phyloP scores from a whole-genome alignment of 2,888 invertebrate genomes.

The Drosophila borealis region DNA sequence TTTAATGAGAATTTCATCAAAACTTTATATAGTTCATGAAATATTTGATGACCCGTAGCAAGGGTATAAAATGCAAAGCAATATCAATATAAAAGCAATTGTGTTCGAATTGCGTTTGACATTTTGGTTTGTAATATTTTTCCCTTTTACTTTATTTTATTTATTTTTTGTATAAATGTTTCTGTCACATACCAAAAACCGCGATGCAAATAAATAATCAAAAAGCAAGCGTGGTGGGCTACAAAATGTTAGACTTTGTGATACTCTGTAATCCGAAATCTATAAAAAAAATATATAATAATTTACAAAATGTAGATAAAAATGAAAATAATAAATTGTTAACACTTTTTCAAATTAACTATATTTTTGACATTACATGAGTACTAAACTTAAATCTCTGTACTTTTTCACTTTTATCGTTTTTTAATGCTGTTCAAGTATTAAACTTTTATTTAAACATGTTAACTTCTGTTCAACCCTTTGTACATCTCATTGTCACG shows the following conservation, averaged over 20 bases:
- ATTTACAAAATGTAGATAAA: too few species aligned
- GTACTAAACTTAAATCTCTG: too few species aligned
- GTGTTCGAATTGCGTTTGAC: slow-evolving; percentile 33
- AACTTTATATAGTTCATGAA: not conserved
- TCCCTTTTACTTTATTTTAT: slow-evolving; percentile 13
- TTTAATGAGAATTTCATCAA: not conserved
- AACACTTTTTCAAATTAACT: too few species aligned
- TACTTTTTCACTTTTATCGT: too few species aligned
- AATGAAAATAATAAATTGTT: too few species aligned
- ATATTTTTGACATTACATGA: too few species aligned
- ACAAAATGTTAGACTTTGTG: not conserved
- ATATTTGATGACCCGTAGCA: not conserved
- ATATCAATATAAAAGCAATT: slow-evolving; percentile 39
- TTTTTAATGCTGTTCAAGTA: not conserved
- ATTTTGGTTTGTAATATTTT: slow-evolving; percentile 33
- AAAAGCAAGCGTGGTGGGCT: not conserved
- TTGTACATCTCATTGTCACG: not conserved
- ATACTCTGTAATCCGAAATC: not conserved
- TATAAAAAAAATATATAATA: too few species aligned
- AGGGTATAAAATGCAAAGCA: slow-evolving; percentile 9
- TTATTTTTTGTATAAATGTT: slow-evolving; percentile 18
- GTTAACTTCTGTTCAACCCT: not conserved
- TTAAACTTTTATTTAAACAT: not conserved
- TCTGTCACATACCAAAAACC: slow-evolving; percentile 60
- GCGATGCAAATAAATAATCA: slow-evolving; percentile 33